Evolutionary conservation across 2,113 vertebrate species (phyloP), one percentile per base, ranked within the genome.

Genomic region (Lepisosteus osseus): DNA sequence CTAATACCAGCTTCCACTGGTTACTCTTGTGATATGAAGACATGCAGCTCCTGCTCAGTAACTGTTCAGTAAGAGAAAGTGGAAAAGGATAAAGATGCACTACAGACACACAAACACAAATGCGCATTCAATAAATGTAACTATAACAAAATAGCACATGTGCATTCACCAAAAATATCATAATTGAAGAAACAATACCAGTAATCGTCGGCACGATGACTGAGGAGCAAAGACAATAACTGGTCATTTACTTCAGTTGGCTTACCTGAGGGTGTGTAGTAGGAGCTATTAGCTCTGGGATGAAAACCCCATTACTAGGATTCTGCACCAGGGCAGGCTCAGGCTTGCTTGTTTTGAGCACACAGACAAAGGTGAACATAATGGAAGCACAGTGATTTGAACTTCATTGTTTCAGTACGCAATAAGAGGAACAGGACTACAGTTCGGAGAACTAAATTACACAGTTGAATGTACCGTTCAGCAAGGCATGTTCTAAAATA

Each of bases 311-410:
- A 79, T 68, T 74, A 66, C 70, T 65, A 41, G 61, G 59, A 17
- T 54, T 71, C 64, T 79, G 76, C 14, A 77, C 67, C 0, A 0
- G 76, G 77, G 80, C 85, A 86, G 74, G 86, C 84, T 86, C 74
- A 82, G 84, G 82, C 83, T 82, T 81, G 85, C 76, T 85, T 76
- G 77, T 54, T 84, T 87, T 85, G 70, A 82, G 1, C n/a, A 13
- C 5, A 59, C 5, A 13, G 57, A n/a, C 12, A 59, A 13, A 8
- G 14, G 13, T 59, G 12, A 59, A 59, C 11, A 59, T 11, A 59
- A 5, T 7, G 29, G 29, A 29, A 29, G 29, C 29, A 29, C 29
- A 29, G 29, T 29, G 29, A 29, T 29, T 59, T 59, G 4, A 59
- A 13, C 57, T 13, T n/a, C 5, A 15, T 13, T 59, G 5, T 9